These are phyloP conservation scores for Mixornis gularis DNA, from an alignment of 2,113 vertebrate species.

Conservation along the genomic window DNA sequence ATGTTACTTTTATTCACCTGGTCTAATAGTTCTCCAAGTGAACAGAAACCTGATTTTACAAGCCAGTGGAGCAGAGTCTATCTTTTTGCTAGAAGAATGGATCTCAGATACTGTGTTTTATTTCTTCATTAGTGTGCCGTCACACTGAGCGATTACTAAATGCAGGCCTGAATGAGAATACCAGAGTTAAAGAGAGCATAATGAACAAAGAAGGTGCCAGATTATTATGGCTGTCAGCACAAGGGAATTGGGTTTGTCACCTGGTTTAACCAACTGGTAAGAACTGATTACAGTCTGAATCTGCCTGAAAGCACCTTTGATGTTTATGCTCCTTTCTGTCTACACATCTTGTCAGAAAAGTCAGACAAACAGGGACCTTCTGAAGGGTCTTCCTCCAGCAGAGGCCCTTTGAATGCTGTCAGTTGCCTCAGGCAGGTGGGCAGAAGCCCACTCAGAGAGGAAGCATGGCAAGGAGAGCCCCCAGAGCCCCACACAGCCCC, in stretches of 20 bases:
- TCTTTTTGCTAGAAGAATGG: slow-evolving; percentile 74
- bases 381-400: background rate
- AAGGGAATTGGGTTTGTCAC: slow-evolving; percentile 78
- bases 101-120: slow-evolving; percentile 77
- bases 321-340: slow-evolving; percentile 63
- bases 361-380: background rate
- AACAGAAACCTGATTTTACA: slow-evolving; percentile 82
- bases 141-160: slow-evolving; percentile 83
- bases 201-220: slow-evolving; percentile 76
- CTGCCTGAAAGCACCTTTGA: slow-evolving; percentile 65
- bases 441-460: background rate
- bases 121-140: slow-evolving; percentile 84
- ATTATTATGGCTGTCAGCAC: slow-evolving; percentile 78
- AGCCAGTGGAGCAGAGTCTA: slow-evolving; percentile 75
- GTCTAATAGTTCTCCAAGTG: slow-evolving; percentile 68
- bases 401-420: background rate
- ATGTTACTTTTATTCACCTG: slow-evolving; percentile 65
- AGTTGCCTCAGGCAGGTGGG: rapidly evolving
- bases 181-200: slow-evolving; percentile 75
- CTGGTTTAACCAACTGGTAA: slow-evolving; percentile 78
- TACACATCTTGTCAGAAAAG: slow-evolving; percentile 46
- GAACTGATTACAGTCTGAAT: slow-evolving; percentile 70
- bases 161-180: slow-evolving; percentile 78
- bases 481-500: background rate
- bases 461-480: rapidly evolving